These are phyloP conservation scores for Sphenodon punctatus DNA, from an alignment of 2,797 vertebrate species.

Conservation along the genomic window DNA sequence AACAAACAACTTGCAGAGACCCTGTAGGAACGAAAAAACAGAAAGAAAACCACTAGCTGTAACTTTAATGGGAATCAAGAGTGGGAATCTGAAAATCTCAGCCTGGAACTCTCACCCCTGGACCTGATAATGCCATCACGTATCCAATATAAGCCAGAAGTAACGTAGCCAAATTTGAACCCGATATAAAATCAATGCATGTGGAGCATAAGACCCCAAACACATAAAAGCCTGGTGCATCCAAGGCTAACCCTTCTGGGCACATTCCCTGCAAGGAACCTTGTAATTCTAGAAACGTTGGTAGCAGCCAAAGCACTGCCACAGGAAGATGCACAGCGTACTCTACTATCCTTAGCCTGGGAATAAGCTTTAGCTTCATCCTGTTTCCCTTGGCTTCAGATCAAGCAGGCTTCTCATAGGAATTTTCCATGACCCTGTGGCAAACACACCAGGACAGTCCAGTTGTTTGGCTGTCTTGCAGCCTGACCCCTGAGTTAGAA, in stretches of 20 bases:
- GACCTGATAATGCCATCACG: neutral
- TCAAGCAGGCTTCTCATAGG: conserved; percentile 46
- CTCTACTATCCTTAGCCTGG: neutral
- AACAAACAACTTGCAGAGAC: no score
- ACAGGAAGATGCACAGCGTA: conserved; percentile 14
- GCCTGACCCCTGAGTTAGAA: no score
- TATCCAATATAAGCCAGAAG: neutral
- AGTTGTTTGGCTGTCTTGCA: no score
- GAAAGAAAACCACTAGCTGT: no score
- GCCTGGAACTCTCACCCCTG: neutral
- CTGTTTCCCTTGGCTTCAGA: conserved; percentile 62
- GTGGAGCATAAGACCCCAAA: neutral
- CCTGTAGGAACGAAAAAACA: no score
- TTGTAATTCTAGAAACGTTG: conserved; percentile 6
- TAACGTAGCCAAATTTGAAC: neutral
- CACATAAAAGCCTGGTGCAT: neutral
- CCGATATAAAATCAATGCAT: rapidly evolving
- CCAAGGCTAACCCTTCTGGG: neutral
- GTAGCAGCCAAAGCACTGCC: conserved; percentile 1
- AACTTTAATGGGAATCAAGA: neutral
- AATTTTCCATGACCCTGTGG: conserved; percentile 65
- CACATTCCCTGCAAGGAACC: neutral
- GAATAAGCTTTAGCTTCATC: conserved; percentile 38
- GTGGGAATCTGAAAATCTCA: neutral
- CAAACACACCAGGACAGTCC: conserved; percentile 34